Evolutionary conservation across 2,113 vertebrate species (phyloP).

Genomic region (Mesembrinibis cayennensis): DNA sequence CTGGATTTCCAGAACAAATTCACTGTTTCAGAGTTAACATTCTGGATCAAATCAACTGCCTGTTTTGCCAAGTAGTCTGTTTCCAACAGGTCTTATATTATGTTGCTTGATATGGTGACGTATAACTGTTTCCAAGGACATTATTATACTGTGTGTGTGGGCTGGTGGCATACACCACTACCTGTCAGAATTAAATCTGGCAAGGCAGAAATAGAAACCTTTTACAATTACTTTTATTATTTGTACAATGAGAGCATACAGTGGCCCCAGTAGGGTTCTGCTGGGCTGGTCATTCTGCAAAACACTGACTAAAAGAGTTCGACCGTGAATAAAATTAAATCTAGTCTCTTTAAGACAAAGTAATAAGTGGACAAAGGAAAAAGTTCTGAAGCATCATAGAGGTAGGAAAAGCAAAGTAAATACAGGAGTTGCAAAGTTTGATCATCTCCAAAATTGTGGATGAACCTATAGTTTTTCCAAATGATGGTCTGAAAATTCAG

Average conservation of each 20-base stretch:
- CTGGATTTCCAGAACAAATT: not conserved
- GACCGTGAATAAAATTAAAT: not conserved
- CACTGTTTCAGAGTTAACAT: not conserved
- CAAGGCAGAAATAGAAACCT: not conserved
- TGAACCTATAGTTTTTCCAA: not conserved
- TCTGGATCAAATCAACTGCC: not conserved
- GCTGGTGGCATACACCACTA: not conserved
- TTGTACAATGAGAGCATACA: not conserved
- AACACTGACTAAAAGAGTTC: not conserved
- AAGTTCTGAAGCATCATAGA: not conserved
- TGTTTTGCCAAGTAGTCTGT: not conserved
- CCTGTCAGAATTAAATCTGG: not conserved
- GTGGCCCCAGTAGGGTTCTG: not conserved
- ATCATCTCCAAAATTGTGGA: not conserved
- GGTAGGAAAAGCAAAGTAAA: not conserved
- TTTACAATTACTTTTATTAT: not conserved
- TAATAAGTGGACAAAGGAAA: not conserved
- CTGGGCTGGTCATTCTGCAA: not conserved
- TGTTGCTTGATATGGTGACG: not conserved
- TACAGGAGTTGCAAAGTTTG: not conserved
- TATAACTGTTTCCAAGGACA: not conserved
- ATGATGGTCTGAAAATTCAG: not conserved
- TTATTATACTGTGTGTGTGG: not conserved
- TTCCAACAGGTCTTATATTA: not conserved
- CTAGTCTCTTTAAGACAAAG: not conserved